Evolutionary conservation across 1,140 invertebrate genomes (phyloP).

Genomic region (Drosophila prosaltans): DNA sequence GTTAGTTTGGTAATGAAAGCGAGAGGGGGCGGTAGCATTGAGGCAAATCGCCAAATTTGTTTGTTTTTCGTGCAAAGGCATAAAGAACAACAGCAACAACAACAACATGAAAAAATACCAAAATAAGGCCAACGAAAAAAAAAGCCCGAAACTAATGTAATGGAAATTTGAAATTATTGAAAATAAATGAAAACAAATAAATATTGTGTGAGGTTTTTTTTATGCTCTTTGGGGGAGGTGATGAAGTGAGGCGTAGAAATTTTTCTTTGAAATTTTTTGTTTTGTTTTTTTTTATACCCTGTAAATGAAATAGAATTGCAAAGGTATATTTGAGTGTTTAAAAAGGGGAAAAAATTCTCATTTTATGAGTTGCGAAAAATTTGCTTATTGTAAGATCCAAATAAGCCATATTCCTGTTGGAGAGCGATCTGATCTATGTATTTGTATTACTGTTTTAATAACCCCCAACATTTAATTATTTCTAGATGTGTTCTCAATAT

Average conservation of each 20-base stretch:
- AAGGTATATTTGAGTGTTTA: not conserved
- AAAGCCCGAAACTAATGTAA: constrained; percentile 73
- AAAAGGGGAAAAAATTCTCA: too few species aligned
- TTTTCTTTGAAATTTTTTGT: constrained; percentile 19
- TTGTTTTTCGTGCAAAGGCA: constrained; percentile 75
- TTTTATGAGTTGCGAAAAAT: too few species aligned
- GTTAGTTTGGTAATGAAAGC: constrained; percentile 79
- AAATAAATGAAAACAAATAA: constrained; percentile 82
- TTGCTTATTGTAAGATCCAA: too few species aligned
- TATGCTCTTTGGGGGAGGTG: constrained; percentile 34
- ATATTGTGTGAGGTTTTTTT: constrained; percentile 52
- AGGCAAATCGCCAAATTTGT: constrained; percentile 64
- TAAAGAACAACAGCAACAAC: constrained; percentile 62
- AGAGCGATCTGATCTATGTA: too few species aligned
- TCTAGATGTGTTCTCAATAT: too few species aligned
- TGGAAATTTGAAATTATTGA: constrained; percentile 81
- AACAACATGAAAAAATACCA: not conserved
- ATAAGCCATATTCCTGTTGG: too few species aligned
- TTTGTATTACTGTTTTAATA: too few species aligned
- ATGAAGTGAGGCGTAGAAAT: constrained; percentile 57
- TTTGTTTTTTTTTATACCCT: constrained; percentile 11
- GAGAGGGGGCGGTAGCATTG: constrained; percentile 32
- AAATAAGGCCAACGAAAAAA: constrained; percentile 21
- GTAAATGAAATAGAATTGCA: not conserved
- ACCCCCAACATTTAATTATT: too few species aligned